Conservation (phyloP, 2,888 invertebrate species). For the Ctena decussata region DNA sequence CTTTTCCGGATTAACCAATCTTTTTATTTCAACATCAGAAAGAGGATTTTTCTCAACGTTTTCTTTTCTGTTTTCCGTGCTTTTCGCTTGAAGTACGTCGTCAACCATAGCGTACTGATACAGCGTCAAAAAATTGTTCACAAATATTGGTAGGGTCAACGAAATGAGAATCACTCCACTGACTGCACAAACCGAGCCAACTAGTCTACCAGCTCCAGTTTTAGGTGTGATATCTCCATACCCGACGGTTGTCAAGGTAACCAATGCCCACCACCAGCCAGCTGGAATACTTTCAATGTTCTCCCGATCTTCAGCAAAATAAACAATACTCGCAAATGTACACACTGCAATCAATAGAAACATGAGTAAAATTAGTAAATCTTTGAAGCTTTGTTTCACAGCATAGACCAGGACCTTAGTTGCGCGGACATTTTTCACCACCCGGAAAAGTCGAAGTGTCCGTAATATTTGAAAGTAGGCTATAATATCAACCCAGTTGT, state of each 20-base stretch:
- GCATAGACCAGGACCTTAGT: conserved; percentile 56
- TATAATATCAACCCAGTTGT: conserved; percentile 44
- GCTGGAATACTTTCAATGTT: conserved; percentile 52
- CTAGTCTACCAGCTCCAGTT: conserved; percentile 42
- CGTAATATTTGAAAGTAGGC: conserved; percentile 60
- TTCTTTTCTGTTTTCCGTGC: too few species aligned
- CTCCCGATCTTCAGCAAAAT: conserved; percentile 50
- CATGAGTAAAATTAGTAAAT: conserved; percentile 42
- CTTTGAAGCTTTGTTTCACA: conserved; percentile 49
- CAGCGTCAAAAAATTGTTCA: conserved; percentile 65
- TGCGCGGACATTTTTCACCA: conserved; percentile 56
- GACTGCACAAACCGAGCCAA: conserved; percentile 51
- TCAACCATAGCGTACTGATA: conserved; percentile 59
- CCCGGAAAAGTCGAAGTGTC: conserved; percentile 54
- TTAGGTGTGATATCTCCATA: conserved; percentile 67
- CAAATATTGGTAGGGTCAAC: conserved; percentile 64
- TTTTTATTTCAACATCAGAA: too few species aligned
- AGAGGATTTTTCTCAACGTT: too few species aligned
- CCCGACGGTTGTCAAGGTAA: conserved; percentile 70
- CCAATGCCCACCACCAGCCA: conserved; percentile 65
- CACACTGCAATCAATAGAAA: conserved; percentile 57
- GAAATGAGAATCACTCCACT: conserved; percentile 63
- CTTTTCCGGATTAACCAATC: too few species aligned
- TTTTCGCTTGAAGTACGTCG: conserved; percentile 25
- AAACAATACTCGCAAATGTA: conserved; percentile 54